phyloP scores from a whole-genome alignment of 2,888 invertebrate species.

The Philonicus albiceps region DNA sequence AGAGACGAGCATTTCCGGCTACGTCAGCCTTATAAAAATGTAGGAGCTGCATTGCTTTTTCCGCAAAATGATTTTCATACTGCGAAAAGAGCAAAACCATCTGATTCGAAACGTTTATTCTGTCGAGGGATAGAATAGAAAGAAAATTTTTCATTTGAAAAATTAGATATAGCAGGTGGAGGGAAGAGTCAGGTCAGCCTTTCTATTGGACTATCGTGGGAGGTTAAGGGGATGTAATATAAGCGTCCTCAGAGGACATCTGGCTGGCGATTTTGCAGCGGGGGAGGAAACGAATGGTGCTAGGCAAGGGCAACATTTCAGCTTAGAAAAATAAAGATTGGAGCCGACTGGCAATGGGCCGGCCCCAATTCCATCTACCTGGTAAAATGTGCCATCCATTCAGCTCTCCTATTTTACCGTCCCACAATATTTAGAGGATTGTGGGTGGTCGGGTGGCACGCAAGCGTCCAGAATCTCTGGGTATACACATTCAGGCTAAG shows the following conservation, averaged over 20 bases:
- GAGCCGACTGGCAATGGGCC: not conserved
- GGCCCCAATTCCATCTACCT: not conserved
- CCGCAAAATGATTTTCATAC: not conserved
- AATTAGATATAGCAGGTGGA: not conserved
- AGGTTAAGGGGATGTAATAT: not conserved
- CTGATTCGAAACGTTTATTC: not conserved
- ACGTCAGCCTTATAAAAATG: not conserved
- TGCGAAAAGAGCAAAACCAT: not conserved
- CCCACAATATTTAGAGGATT: constrained; percentile 30
- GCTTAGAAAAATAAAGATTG: constrained; percentile 1
- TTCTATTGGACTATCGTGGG: not conserved
- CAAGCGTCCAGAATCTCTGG: constrained; percentile 35
- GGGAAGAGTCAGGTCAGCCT: not conserved
- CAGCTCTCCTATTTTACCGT: constrained; percentile 13
- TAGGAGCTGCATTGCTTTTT: not conserved
- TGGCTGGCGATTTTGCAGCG: not conserved
- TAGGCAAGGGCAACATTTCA: not conserved
- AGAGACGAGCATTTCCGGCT: not conserved
- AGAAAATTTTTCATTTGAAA: not conserved
- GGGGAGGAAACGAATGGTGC: not conserved
- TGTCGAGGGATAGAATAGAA: not conserved
- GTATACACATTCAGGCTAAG: not conserved
- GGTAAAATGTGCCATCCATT: not conserved
- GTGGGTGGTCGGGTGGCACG: constrained; percentile 47
- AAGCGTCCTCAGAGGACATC: not conserved